phyloP scores from a whole-genome alignment of 2,888 invertebrate genomes.

The Reticulitermes lucifugus region DNA sequence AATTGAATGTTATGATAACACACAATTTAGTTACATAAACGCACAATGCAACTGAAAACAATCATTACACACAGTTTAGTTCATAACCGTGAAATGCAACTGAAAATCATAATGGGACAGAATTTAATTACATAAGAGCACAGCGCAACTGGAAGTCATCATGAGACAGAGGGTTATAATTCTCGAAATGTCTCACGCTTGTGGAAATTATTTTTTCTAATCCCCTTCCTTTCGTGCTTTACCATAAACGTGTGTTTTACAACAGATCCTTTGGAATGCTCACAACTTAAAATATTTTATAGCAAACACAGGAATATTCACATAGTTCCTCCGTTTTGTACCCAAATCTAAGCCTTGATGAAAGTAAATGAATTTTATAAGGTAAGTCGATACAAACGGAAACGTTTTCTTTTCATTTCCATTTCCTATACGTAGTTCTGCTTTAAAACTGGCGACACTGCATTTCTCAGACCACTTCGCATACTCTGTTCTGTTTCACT shows the following conservation, averaged over 20 bases:
- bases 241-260: neutral
- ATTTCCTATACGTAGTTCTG: neutral
- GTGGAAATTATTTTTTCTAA: neutral
- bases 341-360: neutral
- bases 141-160: too few relatives aligned
- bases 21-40: too few relatives aligned
- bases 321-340: neutral
- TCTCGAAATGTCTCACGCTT: too few relatives aligned
- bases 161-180: too few relatives aligned
- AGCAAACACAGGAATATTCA: neutral
- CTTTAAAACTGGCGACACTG: neutral
- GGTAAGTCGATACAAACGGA: neutral
- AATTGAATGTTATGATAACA: too few relatives aligned
- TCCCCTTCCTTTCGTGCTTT: neutral
- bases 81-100: too few relatives aligned
- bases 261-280: slow-evolving; percentile 15
- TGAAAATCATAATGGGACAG: too few relatives aligned
- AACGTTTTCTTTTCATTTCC: neutral
- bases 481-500: too few relatives aligned
- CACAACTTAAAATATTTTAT: neutral
- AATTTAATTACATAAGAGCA: too few relatives aligned
- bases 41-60: too few relatives aligned
- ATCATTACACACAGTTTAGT: too few relatives aligned
- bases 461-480: too few relatives aligned
- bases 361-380: neutral